Evolutionary conservation across 2,797 vertebrate species (phyloP).

Genomic region (Hemitrygon akajei): DNA sequence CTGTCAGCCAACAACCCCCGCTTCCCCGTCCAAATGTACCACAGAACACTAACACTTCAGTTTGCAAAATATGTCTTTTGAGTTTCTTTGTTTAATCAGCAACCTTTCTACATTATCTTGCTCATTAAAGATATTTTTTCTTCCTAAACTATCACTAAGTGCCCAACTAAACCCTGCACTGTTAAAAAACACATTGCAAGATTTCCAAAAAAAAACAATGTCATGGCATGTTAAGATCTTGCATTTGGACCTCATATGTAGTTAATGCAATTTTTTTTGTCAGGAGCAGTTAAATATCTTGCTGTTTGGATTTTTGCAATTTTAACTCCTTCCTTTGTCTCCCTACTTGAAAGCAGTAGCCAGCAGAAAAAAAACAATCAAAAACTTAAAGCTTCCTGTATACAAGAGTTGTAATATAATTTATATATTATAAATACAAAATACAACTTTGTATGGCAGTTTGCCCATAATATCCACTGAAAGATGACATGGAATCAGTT

Average conservation of each 20-base stretch:
- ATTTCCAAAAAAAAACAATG: background rate
- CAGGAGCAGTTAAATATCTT: background rate
- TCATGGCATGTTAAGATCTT: background rate
- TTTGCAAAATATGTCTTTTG: background rate
- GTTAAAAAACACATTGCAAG: background rate
- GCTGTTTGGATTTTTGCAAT: background rate
- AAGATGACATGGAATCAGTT: background rate
- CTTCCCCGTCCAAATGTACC: background rate
- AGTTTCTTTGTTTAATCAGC: background rate
- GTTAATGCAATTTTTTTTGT: background rate
- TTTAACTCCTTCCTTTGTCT: background rate
- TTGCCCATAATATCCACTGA: background rate
- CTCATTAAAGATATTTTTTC: background rate
- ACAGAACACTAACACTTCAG: slow-evolving; percentile 19
- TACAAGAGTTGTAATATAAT: background rate
- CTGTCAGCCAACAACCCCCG: background rate
- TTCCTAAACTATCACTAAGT: background rate
- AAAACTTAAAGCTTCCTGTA: background rate
- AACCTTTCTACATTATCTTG: background rate
- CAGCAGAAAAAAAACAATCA: background rate
- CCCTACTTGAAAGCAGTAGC: background rate
- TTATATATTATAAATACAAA: no score
- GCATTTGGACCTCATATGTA: background rate
- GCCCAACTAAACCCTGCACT: background rate
- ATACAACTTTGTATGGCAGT: background rate